Conservation (phyloP, 1,140 invertebrate species). For the Meloidogyne exigua region DNA sequence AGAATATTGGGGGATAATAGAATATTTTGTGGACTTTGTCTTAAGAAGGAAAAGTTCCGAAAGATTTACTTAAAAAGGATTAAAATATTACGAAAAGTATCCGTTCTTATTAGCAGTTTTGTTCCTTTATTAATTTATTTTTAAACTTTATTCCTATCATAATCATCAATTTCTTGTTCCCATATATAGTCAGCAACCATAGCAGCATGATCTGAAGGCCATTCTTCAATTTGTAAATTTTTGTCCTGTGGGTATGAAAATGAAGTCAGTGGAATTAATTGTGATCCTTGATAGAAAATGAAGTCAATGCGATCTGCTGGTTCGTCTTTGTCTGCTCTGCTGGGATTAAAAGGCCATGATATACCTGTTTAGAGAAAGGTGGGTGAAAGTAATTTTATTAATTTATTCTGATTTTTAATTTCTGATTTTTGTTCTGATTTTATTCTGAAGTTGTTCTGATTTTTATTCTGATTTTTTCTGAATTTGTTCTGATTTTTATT, state of each 20-base stretch:
- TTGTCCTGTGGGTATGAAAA: slow-evolving; percentile 20
- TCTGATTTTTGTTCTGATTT: too few species aligned
- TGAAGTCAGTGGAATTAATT: background rate
- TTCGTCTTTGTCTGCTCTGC: background rate
- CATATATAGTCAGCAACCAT: slow-evolving; percentile 23
- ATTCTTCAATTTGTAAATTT: slow-evolving; percentile 15
- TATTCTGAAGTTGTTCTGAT: too few species aligned
- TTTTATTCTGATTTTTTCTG: too few species aligned
- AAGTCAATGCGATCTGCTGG: slow-evolving; percentile 25
- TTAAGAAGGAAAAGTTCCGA: too few species aligned
- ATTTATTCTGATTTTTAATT: background rate
- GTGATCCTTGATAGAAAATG: slow-evolving; percentile 13
- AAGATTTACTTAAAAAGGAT: too few species aligned
- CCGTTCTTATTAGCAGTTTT: too few species aligned
- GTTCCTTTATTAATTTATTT: too few species aligned
- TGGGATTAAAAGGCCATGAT: slow-evolving; percentile 12
- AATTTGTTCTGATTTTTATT: too few species aligned
- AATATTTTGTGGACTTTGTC: too few species aligned
- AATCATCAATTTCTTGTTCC: background rate
- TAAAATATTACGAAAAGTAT: too few species aligned
- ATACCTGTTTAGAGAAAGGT: background rate
- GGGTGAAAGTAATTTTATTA: background rate
- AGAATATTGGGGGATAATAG: too few species aligned
- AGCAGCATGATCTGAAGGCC: slow-evolving; percentile 29
- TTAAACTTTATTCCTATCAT: background rate